These are phyloP conservation scores for Chelonoidis abingdonii DNA, from an alignment of 2,113 vertebrate genomes.

Conservation along the genomic window DNA sequence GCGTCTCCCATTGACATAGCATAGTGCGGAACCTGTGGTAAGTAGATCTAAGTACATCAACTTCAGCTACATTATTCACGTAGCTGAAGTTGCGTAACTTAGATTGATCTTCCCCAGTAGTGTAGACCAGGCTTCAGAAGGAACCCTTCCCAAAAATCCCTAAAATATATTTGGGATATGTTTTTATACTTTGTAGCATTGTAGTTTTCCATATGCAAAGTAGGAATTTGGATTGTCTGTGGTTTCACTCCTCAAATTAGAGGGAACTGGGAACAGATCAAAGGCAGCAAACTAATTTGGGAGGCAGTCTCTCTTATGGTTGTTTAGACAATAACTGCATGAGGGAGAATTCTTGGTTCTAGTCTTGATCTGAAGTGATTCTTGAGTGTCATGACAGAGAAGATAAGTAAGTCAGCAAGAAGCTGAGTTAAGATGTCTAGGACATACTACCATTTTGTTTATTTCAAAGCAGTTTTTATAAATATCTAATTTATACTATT, in stretches of 20 bases:
- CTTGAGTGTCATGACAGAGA: not conserved
- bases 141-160: not conserved
- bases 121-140: not conserved
- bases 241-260: not conserved
- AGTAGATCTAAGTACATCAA: too few species aligned
- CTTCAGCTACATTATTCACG: too few species aligned
- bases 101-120: too few species aligned
- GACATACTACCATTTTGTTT: not conserved
- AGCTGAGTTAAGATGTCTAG: rapidly evolving
- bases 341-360: not conserved
- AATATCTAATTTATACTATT: not conserved
- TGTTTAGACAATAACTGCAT: not conserved
- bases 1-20: too few species aligned
- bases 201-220: not conserved
- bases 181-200: not conserved
- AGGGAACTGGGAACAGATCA: not conserved
- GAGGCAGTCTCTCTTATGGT: not conserved
- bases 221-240: not conserved
- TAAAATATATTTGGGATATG: not conserved
- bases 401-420: not conserved
- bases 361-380: not conserved
- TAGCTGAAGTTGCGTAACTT: too few species aligned
- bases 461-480: not conserved
- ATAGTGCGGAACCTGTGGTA: too few species aligned
- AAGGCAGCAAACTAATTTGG: not conserved